Evolutionary conservation across 2,113 vertebrate genomes (phyloP), one percentile per base, ranked within the genome.

Genomic region (Clarias gariepinus): DNA sequence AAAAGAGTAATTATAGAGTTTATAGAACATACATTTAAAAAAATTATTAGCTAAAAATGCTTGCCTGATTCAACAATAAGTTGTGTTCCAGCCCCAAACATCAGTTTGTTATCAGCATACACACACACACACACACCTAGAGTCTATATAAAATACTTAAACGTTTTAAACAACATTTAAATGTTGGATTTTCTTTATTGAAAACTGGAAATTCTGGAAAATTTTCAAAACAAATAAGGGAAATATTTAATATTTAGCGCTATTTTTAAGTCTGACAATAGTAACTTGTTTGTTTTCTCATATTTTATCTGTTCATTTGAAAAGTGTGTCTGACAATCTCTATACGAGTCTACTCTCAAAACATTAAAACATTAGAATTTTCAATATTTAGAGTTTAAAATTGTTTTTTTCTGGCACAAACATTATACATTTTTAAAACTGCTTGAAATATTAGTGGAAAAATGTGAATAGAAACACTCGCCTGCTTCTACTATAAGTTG

Each of bases 31-130:
- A 61, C 18, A 81, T 13, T 4, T 60, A 7, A 15, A 74, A 76
- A 84, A 66, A 4, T n/a, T 47, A 0, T 18, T 57, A 41, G 10
- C 12, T 57, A 41, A 10, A 83, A 80, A 73, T 52, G 68, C 88
- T 89, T 81, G 58, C 87, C 87, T 88, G 88, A 77, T 61, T 88
- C 61, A 30, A 91, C 88, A 23, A 83, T 53, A 10, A 91, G 64
- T 76, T 66, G 85, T 71, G 83, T 84, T 85, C 90, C 87, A 80
- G 12, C n/a, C 18, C 88, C 85, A 60, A 91, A 88, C 18, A 89
- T 80, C 11, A 90, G 23, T 61, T 79, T 88, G 82, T 88, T 64
- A 41, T 80, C 82, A 79, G 19, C 23, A 86, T 66, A 71, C 81
- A 90, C 88, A 82, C 77, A 61, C 19, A 71, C 81, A 90, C 88